Evolutionary conservation across 2,888 invertebrate genomes (phyloP).

Genomic region (Nemapogon koenigi): DNA sequence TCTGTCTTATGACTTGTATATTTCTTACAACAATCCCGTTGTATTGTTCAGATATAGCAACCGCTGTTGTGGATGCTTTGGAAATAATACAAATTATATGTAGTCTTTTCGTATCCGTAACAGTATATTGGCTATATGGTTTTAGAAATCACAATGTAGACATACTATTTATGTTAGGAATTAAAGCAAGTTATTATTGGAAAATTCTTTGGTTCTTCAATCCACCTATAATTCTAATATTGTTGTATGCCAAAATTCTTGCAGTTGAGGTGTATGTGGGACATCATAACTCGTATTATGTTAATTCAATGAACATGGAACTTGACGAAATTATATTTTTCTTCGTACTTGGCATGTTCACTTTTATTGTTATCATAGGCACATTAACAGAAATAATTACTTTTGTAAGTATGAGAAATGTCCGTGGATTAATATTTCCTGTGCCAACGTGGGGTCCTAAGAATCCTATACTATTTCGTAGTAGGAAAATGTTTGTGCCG

Average conservation of each 20-base stretch:
- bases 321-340: constrained; percentile 28
- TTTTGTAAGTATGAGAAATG: constrained; percentile 20
- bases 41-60: constrained; percentile 40
- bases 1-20: constrained; percentile 16
- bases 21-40: constrained; percentile 34
- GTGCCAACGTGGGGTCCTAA: constrained; percentile 41
- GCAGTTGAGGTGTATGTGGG: constrained; percentile 18
- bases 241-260: constrained; percentile 26
- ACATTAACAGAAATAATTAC: constrained; percentile 24
- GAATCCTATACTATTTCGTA: constrained; percentile 37
- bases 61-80: constrained; percentile 29
- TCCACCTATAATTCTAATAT: constrained; percentile 28
- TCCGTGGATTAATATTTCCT: constrained; percentile 26
- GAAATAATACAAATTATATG: constrained; percentile 37
- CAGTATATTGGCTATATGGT: constrained; percentile 49
- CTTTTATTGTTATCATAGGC: constrained; percentile 26
- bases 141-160: constrained; percentile 40
- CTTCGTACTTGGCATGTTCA: constrained; percentile 27
- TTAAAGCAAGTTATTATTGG: constrained; percentile 45
- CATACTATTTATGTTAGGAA: constrained; percentile 52
- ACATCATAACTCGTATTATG: constrained; percentile 22
- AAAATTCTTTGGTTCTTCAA: constrained; percentile 38
- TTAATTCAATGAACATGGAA: constrained; percentile 20
- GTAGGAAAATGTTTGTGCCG: constrained; percentile 53
- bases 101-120: constrained; percentile 35